A percentile compares a stretch with the other conserved stretches of the same genome.
These are phyloP conservation scores for Sturnira hondurensis DNA, from an alignment of 2,113 vertebrate genomes.

Conservation along the genomic window DNA sequence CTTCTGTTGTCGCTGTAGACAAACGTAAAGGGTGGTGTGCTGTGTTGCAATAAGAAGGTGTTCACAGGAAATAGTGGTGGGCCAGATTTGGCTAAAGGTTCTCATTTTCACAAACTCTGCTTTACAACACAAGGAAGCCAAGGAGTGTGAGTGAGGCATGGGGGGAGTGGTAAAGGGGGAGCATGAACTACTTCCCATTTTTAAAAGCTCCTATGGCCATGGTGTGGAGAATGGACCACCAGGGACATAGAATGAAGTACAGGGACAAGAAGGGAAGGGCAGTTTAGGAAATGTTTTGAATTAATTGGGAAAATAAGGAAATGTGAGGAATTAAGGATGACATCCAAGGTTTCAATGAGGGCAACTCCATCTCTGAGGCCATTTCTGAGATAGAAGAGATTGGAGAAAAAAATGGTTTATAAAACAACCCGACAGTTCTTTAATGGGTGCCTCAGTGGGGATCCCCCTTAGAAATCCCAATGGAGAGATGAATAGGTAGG, in stretches of 20 bases:
- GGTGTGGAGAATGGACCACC: not conserved
- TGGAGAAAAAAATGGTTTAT: not conserved
- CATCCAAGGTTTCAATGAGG: not conserved
- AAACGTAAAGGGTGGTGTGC: fast-evolving
- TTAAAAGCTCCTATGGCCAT: not conserved
- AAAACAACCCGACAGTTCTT: not conserved
- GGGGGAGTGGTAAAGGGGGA: fast-evolving
- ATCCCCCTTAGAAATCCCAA: not conserved
- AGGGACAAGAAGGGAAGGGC: not conserved
- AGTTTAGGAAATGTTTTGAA: fast-evolving
- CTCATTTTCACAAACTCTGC: too few species aligned
- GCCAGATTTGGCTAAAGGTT: fast-evolving
- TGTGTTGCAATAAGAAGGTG: not conserved
- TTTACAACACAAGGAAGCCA: not conserved
- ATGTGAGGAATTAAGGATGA: not conserved
- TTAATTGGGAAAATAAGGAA: not conserved
- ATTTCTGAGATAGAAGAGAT: not conserved
- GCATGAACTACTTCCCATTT: fast-evolving
- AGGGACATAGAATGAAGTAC: too few species aligned
- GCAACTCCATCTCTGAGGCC: fast-evolving
- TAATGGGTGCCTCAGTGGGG: not conserved
- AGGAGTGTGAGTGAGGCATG: fast-evolving
- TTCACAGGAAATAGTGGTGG: not conserved
- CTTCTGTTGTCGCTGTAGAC: fast-evolving
- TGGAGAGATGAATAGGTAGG: fast-evolving